These are phyloP conservation scores for Leptosomus discolor DNA, from an alignment of 2,113 vertebrate species.

Conservation along the genomic window DNA sequence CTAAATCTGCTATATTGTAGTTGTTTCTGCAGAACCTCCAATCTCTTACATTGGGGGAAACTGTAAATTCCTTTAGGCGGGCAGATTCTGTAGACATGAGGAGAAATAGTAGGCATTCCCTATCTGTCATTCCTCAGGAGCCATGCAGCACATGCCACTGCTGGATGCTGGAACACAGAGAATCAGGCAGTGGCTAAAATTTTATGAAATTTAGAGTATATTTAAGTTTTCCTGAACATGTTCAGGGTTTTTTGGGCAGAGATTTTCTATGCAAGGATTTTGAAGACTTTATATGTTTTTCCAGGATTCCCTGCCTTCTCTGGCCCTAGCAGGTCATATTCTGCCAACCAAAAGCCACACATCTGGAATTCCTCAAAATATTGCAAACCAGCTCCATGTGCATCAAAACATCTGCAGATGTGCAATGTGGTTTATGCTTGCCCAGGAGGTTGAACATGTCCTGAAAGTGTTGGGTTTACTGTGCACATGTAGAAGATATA, in stretches of 20 bases:
- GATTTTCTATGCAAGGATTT: background rate
- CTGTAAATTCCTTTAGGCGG: background rate
- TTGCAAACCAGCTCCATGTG: background rate
- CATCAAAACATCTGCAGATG: background rate
- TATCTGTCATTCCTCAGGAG: background rate
- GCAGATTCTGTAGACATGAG: background rate
- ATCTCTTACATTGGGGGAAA: background rate
- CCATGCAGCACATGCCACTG: background rate
- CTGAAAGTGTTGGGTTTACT: background rate
- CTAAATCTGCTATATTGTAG: background rate
- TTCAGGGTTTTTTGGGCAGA: background rate
- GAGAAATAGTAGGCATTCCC: background rate
- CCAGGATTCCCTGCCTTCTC: background rate
- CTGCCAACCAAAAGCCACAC: background rate
- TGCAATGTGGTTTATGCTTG: background rate
- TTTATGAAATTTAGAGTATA: background rate
- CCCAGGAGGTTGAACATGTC: background rate
- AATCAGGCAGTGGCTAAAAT: background rate
- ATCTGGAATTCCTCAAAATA: constrained; percentile 4
- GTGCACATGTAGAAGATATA: background rate
- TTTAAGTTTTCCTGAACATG: background rate
- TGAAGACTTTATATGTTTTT: background rate
- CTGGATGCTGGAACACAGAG: background rate
- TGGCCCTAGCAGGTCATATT: background rate
- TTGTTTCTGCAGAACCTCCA: background rate